These are phyloP conservation scores for Eristalis pertinax DNA, from an alignment of 2,888 invertebrate species.

Conservation along the genomic window DNA sequence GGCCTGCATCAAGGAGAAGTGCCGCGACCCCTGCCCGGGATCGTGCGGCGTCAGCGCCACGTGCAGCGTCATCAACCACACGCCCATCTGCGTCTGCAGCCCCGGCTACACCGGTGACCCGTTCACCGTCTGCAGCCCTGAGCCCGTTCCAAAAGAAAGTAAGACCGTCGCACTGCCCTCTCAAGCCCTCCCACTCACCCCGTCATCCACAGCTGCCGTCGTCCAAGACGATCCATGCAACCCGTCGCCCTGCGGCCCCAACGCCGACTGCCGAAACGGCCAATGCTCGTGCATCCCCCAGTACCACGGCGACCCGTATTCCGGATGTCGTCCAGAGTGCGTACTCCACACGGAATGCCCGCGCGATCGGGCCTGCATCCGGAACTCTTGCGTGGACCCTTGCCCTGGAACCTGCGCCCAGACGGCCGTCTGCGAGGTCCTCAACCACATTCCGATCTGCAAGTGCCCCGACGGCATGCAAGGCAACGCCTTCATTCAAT, in stretches of 20 bases:
- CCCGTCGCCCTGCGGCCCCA: constrained; percentile 88
- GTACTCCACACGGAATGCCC: constrained; percentile 86
- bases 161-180: constrained; percentile 72
- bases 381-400: constrained; percentile 87
- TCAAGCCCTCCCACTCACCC: neutral
- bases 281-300: constrained; percentile 86
- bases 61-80: constrained; percentile 86
- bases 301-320: constrained; percentile 87
- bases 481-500: constrained; percentile 87
- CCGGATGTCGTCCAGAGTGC: constrained; percentile 87
- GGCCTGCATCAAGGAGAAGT: constrained; percentile 89
- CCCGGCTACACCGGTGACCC: constrained; percentile 85
- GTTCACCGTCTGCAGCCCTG: constrained; percentile 83
- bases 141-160: constrained; percentile 80
- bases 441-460: constrained; percentile 89
- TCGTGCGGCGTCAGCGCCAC: constrained; percentile 85
- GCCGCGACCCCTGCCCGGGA: constrained; percentile 86
- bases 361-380: constrained; percentile 86
- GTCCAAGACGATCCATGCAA: constrained; percentile 84
- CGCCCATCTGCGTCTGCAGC: constrained; percentile 86
- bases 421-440: constrained; percentile 87
- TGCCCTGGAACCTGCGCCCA: constrained; percentile 88
- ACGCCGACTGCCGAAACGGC: constrained; percentile 86
- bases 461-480: constrained; percentile 84
- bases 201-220: constrained; percentile 50